A percentile compares a stretch with the other conserved stretches of the same genome.
Evolutionary conservation across 2,888 invertebrate genomes (phyloP).

Genomic region (Quadroppia sp.): DNA sequence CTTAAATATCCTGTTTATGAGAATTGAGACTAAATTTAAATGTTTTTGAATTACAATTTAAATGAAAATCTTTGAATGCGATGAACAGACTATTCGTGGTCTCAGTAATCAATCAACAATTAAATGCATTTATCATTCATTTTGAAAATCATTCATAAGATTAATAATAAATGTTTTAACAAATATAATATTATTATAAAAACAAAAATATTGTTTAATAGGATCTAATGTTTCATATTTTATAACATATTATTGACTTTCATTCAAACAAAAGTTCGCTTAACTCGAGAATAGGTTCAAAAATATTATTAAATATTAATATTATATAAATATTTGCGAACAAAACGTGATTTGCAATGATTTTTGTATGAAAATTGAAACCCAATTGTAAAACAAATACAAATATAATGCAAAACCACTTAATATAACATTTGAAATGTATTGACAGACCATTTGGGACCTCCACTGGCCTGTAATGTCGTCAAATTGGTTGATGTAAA

Average conservation of each 20-base stretch:
- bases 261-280: too few relatives aligned
- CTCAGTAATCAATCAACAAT: neutral
- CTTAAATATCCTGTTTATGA: neutral
- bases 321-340: neutral
- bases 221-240: too few relatives aligned
- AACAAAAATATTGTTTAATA: too few relatives aligned
- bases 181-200: too few relatives aligned
- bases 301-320: too few relatives aligned
- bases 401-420: too few relatives aligned
- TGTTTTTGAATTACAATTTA: neutral
- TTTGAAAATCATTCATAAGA: too few relatives aligned
- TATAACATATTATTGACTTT: too few relatives aligned
- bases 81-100: neutral
- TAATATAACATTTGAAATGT: too few relatives aligned
- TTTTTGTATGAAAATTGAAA: neutral
- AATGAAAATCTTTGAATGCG: neutral
- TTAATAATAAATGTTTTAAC: too few relatives aligned
- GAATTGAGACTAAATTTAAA: neutral
- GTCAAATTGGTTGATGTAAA: slow-evolving; percentile 95
- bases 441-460: slow-evolving; percentile 72
- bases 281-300: too few relatives aligned
- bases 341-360: slow-evolving; percentile 14
- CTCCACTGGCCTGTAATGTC: slow-evolving; percentile 89
- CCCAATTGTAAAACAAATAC: slow-evolving; percentile 7
- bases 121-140: neutral